These are phyloP conservation scores for Crypturellus undulatus DNA, from an alignment of 2,113 vertebrate genomes.

Conservation along the genomic window DNA sequence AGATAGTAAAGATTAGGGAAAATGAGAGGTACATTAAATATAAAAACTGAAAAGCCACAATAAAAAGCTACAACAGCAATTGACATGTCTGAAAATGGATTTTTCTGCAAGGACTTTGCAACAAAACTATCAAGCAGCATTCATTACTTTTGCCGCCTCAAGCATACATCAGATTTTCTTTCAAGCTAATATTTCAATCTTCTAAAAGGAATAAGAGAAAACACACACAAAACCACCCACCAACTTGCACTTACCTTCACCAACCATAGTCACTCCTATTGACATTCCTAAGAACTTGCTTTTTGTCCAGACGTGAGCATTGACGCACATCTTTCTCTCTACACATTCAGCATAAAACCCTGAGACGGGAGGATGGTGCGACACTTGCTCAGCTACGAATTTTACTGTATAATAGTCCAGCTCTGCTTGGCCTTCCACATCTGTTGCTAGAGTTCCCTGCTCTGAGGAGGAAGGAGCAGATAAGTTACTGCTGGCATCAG, in stretches of 20 bases:
- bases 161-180: neutral
- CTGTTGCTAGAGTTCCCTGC: slow-evolving; percentile 58
- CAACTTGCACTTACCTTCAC: slow-evolving; percentile 87
- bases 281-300: slow-evolving; percentile 99
- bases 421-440: slow-evolving; percentile 33
- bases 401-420: slow-evolving; percentile 86
- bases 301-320: slow-evolving; percentile 97
- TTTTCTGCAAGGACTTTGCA: neutral
- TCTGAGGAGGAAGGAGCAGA: slow-evolving; percentile 48
- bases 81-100: neutral
- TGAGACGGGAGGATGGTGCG: slow-evolving; percentile 97
- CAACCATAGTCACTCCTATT: slow-evolving; percentile 96
- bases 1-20: neutral
- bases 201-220: neutral
- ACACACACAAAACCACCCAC: neutral
- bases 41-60: neutral
- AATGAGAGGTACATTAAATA: neutral
- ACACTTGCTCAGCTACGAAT: slow-evolving; percentile 97
- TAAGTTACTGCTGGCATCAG: slow-evolving; percentile 11
- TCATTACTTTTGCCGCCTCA: neutral
- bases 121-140: neutral
- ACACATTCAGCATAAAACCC: slow-evolving; percentile 97
- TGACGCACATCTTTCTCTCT: slow-evolving; percentile 93
- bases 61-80: neutral
- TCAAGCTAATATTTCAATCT: neutral